phyloP scores from a whole-genome alignment of 2,113 vertebrate species.

The Pseudopipra pipra region DNA sequence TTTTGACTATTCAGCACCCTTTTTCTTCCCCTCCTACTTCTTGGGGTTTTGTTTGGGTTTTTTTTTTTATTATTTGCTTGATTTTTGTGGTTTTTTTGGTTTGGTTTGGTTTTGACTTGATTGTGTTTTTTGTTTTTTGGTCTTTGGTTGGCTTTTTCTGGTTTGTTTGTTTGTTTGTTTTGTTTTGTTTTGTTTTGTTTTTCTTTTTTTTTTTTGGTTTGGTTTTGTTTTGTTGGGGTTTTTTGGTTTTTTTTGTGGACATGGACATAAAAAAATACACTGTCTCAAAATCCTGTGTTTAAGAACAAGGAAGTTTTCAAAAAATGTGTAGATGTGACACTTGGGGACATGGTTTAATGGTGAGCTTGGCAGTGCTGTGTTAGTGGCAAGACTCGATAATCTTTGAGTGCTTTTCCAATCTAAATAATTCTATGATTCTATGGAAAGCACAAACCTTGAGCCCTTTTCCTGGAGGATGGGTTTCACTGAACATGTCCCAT shows the following conservation, averaged over 20 bases:
- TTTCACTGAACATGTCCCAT: background rate
- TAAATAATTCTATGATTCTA: background rate
- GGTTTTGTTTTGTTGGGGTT: rapidly evolving
- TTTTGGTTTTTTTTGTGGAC: background rate
- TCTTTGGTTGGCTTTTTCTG: too few species aligned
- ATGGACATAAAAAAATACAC: rapidly evolving
- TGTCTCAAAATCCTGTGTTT: background rate
- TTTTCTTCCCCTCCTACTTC: background rate
- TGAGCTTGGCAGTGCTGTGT: background rate
- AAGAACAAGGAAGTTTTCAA: background rate
- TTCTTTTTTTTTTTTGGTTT: background rate
- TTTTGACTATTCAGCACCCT: background rate
- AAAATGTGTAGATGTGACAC: background rate
- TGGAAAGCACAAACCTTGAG: rapidly evolving
- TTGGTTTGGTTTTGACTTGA: background rate
- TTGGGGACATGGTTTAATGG: background rate
- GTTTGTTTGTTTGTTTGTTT: too few species aligned
- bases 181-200: too few species aligned
- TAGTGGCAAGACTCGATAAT: background rate
- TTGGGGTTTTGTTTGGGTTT: background rate
- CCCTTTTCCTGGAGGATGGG: background rate
- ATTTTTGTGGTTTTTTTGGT: rapidly evolving
- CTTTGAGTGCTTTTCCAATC: background rate
- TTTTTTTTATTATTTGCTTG: background rate
- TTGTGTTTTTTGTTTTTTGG: too few species aligned